Evolutionary conservation across 2,797 vertebrate genomes (phyloP).

Genomic region (Macropus fuliginosus): DNA sequence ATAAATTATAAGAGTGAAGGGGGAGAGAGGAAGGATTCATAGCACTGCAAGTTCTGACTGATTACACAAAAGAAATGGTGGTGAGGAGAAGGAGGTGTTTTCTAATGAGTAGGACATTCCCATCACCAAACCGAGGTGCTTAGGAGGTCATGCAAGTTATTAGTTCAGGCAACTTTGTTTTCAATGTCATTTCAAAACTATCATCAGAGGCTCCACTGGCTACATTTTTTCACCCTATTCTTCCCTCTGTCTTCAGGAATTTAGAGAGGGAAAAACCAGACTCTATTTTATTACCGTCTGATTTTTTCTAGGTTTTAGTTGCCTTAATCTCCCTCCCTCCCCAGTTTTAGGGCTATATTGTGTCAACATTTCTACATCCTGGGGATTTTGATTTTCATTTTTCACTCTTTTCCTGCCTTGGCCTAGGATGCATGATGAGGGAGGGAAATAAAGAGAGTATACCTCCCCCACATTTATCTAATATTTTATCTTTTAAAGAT

Average conservation of each 20-base stretch:
- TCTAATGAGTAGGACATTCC: not conserved
- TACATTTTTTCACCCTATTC: not conserved
- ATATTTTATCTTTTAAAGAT: not conserved
- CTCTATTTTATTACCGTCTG: accelerated
- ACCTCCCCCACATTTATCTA: not conserved
- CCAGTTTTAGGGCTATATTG: no score
- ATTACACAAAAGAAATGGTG: not conserved
- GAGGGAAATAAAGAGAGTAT: not conserved
- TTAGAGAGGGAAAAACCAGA: not conserved
- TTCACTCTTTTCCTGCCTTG: not conserved
- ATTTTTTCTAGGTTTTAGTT: not conserved
- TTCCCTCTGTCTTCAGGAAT: not conserved
- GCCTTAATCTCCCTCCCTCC: accelerated
- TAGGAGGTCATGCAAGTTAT: not conserved
- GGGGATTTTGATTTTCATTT: not conserved
- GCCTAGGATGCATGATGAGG: not conserved
- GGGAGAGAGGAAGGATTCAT: not conserved
- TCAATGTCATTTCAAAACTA: not conserved
- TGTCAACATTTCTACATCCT: not conserved
- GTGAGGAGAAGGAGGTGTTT: not conserved
- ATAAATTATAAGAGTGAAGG: not conserved
- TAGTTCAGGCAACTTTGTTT: not conserved
- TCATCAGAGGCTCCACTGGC: no score
- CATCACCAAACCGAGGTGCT: not conserved
- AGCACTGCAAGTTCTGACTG: not conserved